Evolutionary conservation across 2,797 vertebrate species (phyloP).

Genomic region (Coluber constrictor): DNA sequence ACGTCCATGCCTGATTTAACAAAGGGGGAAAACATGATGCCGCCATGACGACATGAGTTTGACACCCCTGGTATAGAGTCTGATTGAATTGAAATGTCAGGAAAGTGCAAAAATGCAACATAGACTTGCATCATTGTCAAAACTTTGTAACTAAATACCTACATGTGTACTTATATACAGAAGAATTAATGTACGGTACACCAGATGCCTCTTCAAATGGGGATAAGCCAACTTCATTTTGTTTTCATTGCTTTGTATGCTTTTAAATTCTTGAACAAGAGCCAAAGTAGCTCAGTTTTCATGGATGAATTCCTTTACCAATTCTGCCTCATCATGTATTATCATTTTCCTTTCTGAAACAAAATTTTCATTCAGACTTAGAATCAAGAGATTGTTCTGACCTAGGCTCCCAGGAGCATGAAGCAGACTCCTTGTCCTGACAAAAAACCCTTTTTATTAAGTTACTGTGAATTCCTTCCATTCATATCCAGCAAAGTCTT

Average conservation of each 20-base stretch:
- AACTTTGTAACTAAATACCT: neutral
- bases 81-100: neutral
- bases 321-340: neutral
- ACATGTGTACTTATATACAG: too few relatives aligned
- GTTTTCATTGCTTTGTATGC: neutral
- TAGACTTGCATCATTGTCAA: neutral
- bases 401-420: too few relatives aligned
- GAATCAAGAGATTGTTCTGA: neutral
- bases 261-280: neutral
- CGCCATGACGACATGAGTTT: too few relatives aligned
- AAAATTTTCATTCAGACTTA: neutral
- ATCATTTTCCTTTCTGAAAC: neutral
- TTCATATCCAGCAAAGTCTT: too few relatives aligned
- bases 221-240: neutral
- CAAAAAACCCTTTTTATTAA: too few relatives aligned
- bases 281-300: neutral
- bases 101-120: neutral
- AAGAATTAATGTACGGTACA: neutral
- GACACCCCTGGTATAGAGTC: too few relatives aligned
- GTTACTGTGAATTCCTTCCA: too few relatives aligned
- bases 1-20: rapidly evolving
- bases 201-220: neutral
- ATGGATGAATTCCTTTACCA: neutral
- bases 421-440: too few relatives aligned
- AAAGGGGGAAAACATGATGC: too few relatives aligned